phyloP scores from a whole-genome alignment of 2,888 invertebrate species.

The Mythimna ferrago region DNA sequence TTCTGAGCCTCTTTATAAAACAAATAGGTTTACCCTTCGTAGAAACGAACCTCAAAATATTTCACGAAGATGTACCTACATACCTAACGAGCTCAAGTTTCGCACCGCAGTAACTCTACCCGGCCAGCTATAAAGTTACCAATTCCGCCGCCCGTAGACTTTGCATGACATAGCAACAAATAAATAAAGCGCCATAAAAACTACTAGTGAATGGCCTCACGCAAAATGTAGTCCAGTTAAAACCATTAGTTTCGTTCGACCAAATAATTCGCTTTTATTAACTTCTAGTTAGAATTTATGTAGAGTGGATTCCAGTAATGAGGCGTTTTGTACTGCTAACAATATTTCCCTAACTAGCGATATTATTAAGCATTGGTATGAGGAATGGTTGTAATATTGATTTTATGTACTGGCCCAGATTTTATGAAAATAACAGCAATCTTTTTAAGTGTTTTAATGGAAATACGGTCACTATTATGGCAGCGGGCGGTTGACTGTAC shows the following conservation, averaged over 20 bases:
- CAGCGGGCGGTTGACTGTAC: background rate
- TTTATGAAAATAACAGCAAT: slow-evolving; percentile 38
- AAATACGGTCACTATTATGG: background rate
- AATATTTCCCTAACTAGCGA: slow-evolving; percentile 5
- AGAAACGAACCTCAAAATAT: slow-evolving; percentile 21
- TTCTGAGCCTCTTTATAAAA: too few species aligned
- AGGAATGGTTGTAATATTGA: slow-evolving; percentile 40
- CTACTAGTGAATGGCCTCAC: slow-evolving; percentile 41
- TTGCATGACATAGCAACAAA: slow-evolving; percentile 39
- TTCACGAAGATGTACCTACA: slow-evolving; percentile 26
- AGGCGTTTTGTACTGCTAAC: slow-evolving; percentile 18
- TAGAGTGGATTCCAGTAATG: slow-evolving; percentile 24
- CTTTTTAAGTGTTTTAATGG: slow-evolving; percentile 37
- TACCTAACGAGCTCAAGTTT: slow-evolving; percentile 1
- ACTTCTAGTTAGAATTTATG: slow-evolving; percentile 45
- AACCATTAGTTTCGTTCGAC: slow-evolving; percentile 47
- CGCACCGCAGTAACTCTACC: slow-evolving; percentile 8
- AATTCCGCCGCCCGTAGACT: slow-evolving; percentile 16
- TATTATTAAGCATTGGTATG: slow-evolving; percentile 20
- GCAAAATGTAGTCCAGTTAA: slow-evolving; percentile 50
- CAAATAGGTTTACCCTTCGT: too few species aligned
- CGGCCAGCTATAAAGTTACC: slow-evolving; percentile 14
- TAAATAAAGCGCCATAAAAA: slow-evolving; percentile 39
- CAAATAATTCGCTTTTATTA: slow-evolving; percentile 53
- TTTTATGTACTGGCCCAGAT: slow-evolving; percentile 41